Evolutionary conservation across 2,888 invertebrate genomes (phyloP), one percentile per base, ranked within the genome.

Genomic region (Tryphoninae sp.): DNA sequence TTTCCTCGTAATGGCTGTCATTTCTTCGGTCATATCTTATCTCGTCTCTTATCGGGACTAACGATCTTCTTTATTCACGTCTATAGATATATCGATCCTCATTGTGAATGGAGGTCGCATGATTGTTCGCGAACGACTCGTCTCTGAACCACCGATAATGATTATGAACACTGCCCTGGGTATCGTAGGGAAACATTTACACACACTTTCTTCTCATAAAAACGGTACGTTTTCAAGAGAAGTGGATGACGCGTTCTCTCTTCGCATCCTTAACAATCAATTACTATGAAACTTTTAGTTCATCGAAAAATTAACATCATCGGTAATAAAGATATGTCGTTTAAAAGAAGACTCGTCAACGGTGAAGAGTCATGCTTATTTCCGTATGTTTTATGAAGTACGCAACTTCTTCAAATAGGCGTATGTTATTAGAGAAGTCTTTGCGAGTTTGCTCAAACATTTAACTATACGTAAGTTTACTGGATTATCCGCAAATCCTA

Each of bases 11-110:
- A 61, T 68, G 64, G 75, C 22, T 68, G 33, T 73, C 72, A 77
- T 73, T 72, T 40, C 72, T 33, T 13, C 13, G 13, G 45, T 16
- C 67, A 45, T 79, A 82, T 82, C 82, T 82, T 82, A 82, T 82
- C 82, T 49, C 55, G 49, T n/a, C 59, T 64, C 73, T 82, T 82
- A 82, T 82, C 82, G 26, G 59, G 16, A 8, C 69, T 22, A 73
- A 68, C 68, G 72, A 80, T 82, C 80, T 80, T 69, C 55, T 58
- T 59, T 73, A 77, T 53, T 53, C 55, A 11, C 8, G 7, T 13
- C 22, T 65, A n/a, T 58, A 26, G 53, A 55, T 6, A 33, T 73
- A 64, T 73, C 53, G 22, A n/a, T 8, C 33, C 45, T 58, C 13
- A 19, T 55, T 23, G 11, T 13, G 9, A 23, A 59, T 26, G 19